Percentiles rank a stretch among this genome's conserved stretches.
These are phyloP conservation scores for Ambastaia sidthimunki DNA, from an alignment of 2,797 vertebrate species.

Conservation along the genomic window DNA sequence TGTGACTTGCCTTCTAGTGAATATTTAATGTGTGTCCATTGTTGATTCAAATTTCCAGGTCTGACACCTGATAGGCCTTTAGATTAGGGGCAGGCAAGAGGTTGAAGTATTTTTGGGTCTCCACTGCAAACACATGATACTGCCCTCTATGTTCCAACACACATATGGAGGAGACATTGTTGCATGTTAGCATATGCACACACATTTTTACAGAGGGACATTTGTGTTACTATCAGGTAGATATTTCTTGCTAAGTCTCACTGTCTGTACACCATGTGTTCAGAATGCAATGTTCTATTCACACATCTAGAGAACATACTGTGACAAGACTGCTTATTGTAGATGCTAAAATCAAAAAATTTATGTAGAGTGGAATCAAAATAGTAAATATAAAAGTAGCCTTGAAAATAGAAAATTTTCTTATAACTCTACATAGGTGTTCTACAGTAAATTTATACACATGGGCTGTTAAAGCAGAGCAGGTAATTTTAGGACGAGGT, in stretches of 20 bases:
- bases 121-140: slow-evolving; percentile 44
- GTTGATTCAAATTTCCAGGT: slow-evolving; percentile 79
- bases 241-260: not conserved
- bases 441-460: not conserved
- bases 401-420: not conserved
- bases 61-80: slow-evolving; percentile 74
- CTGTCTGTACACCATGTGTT: not conserved
- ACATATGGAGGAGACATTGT: slow-evolving; percentile 55
- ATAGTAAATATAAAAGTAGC: too few species aligned
- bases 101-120: slow-evolving; percentile 71
- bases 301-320: slow-evolving; percentile 3
- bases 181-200: slow-evolving; percentile 20
- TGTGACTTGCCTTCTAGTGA: not conserved
- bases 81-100: slow-evolving; percentile 51
- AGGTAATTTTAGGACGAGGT: slow-evolving; percentile 1
- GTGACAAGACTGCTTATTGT: not conserved
- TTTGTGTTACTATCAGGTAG: too few species aligned
- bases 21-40: slow-evolving; percentile 21
- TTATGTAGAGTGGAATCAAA: not conserved
- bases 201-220: slow-evolving; percentile 44
- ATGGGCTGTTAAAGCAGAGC: not conserved
- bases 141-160: slow-evolving; percentile 48
- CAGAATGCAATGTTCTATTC: not conserved
- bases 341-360: not conserved
- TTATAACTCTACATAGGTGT: not conserved